Evolutionary conservation across 2,113 vertebrate species (phyloP).

Genomic region (Podarcis muralis): DNA sequence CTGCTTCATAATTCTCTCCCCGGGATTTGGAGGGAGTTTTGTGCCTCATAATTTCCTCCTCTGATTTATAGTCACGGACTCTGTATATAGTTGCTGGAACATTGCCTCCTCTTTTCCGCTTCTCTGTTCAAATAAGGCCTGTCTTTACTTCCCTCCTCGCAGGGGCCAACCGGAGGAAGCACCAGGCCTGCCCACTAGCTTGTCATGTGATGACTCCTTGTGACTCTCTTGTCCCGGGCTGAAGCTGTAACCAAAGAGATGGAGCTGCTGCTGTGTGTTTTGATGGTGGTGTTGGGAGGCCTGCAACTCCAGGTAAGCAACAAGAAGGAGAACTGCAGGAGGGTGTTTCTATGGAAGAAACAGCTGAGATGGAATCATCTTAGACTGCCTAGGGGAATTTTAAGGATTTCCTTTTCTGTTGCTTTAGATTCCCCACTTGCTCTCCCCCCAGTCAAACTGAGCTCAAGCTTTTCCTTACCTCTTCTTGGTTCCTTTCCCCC

Average conservation of each 20-base stretch:
- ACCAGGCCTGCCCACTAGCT: neutral
- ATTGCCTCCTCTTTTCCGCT: too few relatives aligned
- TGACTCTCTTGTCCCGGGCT: neutral
- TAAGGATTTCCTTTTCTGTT: neutral
- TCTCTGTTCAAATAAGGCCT: neutral
- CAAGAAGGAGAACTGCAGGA: neutral
- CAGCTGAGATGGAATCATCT: rapidly evolving
- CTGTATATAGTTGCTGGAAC: neutral
- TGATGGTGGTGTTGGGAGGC: constrained; percentile 11
- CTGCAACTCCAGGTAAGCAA: constrained; percentile 53
- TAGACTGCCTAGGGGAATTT: neutral
- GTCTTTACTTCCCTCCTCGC: neutral
- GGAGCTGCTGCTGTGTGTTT: neutral
- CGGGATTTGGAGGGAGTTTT: neutral
- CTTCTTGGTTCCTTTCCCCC: neutral
- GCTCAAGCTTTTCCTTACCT: neutral
- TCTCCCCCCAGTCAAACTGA: neutral
- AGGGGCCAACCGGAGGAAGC: neutral
- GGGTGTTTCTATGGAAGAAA: neutral
- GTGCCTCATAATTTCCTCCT: neutral
- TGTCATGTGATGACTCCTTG: neutral
- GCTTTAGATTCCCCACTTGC: neutral
- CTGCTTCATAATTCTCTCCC: neutral
- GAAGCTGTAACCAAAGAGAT: neutral
- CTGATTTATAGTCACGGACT: neutral